phyloP scores from a whole-genome alignment of 2,113 vertebrate species.

The Ancistrus triradiatus region DNA sequence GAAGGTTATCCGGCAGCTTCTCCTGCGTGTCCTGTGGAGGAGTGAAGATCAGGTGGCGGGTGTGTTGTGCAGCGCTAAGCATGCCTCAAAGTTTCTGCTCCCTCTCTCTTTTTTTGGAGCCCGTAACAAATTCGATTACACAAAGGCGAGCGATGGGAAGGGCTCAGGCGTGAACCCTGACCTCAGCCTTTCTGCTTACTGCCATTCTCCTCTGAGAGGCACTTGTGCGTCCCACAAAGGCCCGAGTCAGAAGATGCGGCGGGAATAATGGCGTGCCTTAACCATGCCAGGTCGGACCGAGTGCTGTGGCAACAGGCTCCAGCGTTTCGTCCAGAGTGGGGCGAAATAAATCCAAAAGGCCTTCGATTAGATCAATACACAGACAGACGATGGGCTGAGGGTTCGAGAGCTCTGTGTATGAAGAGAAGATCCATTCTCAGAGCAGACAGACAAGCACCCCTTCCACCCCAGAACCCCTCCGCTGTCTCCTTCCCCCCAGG shows the following conservation, averaged over 20 bases:
- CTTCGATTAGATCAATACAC: slow-evolving; percentile 51
- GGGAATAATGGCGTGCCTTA: slow-evolving; percentile 66
- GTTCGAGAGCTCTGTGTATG: slow-evolving; percentile 60
- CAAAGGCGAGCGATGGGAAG: slow-evolving; percentile 53
- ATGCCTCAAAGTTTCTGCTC: too few species aligned
- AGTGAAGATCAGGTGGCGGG: slow-evolving; percentile 4
- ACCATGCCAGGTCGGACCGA: slow-evolving; percentile 55
- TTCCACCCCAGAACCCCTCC: too few species aligned
- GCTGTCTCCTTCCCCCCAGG: slow-evolving; percentile 34
- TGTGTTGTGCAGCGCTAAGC: too few species aligned
- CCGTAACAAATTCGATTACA: slow-evolving; percentile 71
- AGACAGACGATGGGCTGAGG: slow-evolving; percentile 48
- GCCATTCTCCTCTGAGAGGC: slow-evolving; percentile 65
- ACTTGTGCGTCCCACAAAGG: slow-evolving; percentile 74
- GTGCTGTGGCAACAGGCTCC: slow-evolving; percentile 76
- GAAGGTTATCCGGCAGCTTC: slow-evolving; percentile 17
- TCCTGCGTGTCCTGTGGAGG: slow-evolving; percentile 1
- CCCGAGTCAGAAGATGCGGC: slow-evolving; percentile 63
- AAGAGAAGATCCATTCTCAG: slow-evolving; percentile 65
- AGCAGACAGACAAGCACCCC: too few species aligned
- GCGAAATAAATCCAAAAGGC: not conserved
- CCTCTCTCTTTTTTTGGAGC: too few species aligned
- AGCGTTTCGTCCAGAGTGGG: slow-evolving; percentile 24
- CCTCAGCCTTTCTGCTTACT: slow-evolving; percentile 61
- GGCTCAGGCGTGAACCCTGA: slow-evolving; percentile 64